These are phyloP conservation scores for Syngnathus rostellatus DNA, from an alignment of 2,797 vertebrate species.

Conservation along the genomic window DNA sequence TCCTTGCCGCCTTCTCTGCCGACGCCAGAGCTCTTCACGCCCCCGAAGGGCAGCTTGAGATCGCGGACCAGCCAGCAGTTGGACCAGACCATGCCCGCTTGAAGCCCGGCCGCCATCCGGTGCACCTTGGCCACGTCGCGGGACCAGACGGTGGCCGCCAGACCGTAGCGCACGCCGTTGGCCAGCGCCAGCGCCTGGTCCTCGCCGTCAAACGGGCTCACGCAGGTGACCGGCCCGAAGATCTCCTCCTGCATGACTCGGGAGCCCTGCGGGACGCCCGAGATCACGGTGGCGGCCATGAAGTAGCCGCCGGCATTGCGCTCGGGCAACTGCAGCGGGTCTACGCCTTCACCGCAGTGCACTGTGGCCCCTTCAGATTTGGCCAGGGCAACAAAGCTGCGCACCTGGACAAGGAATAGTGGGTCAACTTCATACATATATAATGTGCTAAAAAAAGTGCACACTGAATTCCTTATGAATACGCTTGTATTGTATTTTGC, in stretches of 20 bases:
- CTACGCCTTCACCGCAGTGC: constrained; percentile 88
- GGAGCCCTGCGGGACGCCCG: constrained; percentile 76
- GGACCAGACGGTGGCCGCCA: constrained; percentile 87
- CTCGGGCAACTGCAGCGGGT: constrained; percentile 70
- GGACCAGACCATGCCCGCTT: constrained; percentile 89
- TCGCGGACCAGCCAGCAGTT: constrained; percentile 96
- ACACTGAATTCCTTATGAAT: neutral
- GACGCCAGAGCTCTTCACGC: constrained; percentile 90
- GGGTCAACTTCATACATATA: neutral
- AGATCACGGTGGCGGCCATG: constrained; percentile 84
- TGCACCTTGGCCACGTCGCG: constrained; percentile 77
- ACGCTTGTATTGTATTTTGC: neutral
- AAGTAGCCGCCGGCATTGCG: constrained; percentile 80
- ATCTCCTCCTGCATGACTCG: constrained; percentile 95
- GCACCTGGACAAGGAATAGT: constrained; percentile 67
- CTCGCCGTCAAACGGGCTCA: constrained; percentile 83
- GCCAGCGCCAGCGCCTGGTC: constrained; percentile 82
- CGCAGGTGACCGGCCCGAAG: constrained; percentile 89
- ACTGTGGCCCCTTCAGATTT: constrained; percentile 76
- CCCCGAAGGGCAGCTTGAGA: constrained; percentile 92
- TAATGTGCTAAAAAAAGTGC: neutral
- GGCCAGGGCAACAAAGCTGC: constrained; percentile 78
- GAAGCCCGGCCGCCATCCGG: constrained; percentile 76
- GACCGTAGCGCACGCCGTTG: constrained; percentile 82
- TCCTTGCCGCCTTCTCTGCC: constrained; percentile 90